Conservation (phyloP, 2,113 vertebrate genomes). For the Bothrops jararaca region DNA sequence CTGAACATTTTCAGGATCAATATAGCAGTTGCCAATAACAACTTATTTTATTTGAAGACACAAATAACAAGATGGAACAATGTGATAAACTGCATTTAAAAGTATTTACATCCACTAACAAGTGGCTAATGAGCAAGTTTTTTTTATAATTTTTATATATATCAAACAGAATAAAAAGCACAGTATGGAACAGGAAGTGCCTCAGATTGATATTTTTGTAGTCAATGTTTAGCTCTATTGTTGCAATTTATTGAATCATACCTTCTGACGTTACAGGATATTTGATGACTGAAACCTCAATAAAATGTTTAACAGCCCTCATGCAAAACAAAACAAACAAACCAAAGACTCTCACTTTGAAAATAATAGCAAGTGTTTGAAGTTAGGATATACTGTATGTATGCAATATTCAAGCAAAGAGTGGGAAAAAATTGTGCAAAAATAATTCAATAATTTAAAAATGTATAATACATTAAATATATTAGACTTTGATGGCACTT, state of each 20-base stretch:
- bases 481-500: neutral
- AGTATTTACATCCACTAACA: neutral
- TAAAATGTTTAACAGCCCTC: neutral
- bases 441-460: neutral
- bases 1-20: neutral
- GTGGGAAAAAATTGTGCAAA: neutral
- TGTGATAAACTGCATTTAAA: neutral
- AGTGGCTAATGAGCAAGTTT: neutral
- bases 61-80: neutral
- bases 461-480: neutral
- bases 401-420: neutral
- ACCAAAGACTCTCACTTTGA: neutral
- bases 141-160: neutral
- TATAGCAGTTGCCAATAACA: neutral
- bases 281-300: neutral
- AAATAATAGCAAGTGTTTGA: neutral
- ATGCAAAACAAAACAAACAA: neutral
- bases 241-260: neutral
- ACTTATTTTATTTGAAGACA: neutral
- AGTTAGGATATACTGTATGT: neutral
- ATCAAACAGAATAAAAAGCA: neutral
- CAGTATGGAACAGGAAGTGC: neutral
- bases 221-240: neutral
- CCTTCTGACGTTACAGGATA: neutral
- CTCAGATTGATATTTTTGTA: neutral